These are phyloP conservation scores for Crepidodera aurea DNA, from an alignment of 2,888 invertebrate species.

Conservation along the genomic window DNA sequence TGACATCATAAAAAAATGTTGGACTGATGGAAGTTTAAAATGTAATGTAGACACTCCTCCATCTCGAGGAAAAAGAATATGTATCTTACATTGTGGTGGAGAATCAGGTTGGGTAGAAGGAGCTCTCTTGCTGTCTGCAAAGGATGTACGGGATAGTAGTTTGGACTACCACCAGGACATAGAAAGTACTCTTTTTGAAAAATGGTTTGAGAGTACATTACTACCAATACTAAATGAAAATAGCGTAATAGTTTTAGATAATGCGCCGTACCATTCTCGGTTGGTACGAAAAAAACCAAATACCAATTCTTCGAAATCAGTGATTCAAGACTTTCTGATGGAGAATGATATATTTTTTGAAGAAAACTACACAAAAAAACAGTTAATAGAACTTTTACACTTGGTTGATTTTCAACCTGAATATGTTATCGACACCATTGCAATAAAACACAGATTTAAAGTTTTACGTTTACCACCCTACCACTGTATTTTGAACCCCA, in stretches of 20 bases:
- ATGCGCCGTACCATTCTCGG: not conserved
- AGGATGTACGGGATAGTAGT: slow-evolving; percentile 4
- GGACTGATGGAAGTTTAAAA: slow-evolving; percentile 34
- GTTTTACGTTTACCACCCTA: too few relatives aligned
- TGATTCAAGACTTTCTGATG: too few relatives aligned
- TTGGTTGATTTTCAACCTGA: too few relatives aligned
- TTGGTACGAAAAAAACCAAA: not conserved
- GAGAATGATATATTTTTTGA: too few relatives aligned
- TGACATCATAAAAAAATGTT: slow-evolving; percentile 36
- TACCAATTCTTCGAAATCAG: not conserved
- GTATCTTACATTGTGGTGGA: slow-evolving; percentile 39
- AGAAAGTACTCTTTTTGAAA: not conserved
- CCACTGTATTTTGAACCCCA: too few relatives aligned
- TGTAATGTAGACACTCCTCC: slow-evolving; percentile 34
- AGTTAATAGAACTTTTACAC: too few relatives aligned
- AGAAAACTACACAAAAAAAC: too few relatives aligned
- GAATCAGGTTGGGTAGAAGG: slow-evolving; percentile 38
- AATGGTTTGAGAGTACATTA: too few relatives aligned
- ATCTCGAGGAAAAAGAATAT: slow-evolving; percentile 37
- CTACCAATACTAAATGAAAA: too few relatives aligned
- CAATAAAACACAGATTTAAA: too few relatives aligned
- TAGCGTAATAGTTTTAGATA: too few relatives aligned
- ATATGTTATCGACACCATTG: too few relatives aligned
- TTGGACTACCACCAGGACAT: not conserved
- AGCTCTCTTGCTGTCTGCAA: slow-evolving; percentile 35